phyloP scores from a whole-genome alignment of 2,113 vertebrate genomes.

The Jacana jacana region DNA sequence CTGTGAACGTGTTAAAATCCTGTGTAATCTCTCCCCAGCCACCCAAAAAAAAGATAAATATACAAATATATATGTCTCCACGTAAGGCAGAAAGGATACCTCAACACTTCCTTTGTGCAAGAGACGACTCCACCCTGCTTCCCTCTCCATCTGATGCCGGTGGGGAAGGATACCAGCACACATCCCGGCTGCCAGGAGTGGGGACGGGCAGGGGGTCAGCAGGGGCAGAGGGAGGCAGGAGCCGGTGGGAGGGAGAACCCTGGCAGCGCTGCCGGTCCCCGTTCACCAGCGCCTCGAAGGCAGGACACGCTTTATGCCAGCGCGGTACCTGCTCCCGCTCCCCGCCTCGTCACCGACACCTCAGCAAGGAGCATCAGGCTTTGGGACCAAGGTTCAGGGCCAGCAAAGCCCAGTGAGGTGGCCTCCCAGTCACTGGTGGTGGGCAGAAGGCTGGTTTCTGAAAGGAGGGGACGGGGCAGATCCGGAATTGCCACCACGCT shows the following conservation, averaged over 20 bases:
- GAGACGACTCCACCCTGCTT: slow-evolving; percentile 62
- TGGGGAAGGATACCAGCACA: slow-evolving; percentile 7
- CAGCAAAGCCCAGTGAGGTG: neutral
- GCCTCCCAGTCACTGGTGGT: accelerated
- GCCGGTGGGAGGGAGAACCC: slow-evolving; percentile 11
- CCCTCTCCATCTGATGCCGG: slow-evolving; percentile 39
- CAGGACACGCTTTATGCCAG: neutral
- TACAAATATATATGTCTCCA: slow-evolving; percentile 34
- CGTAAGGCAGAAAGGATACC: neutral
- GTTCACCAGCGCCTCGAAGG: neutral
- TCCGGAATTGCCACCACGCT: neutral
- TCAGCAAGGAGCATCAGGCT: neutral
- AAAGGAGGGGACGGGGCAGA: neutral
- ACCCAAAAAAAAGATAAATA: slow-evolving; percentile 1
- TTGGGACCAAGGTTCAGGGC: neutral
- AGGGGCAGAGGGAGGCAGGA: slow-evolving; percentile 13
- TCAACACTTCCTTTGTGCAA: slow-evolving; percentile 59
- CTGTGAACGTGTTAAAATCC: slow-evolving; percentile 39
- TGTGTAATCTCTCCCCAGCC: slow-evolving; percentile 48
- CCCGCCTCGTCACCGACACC: neutral
- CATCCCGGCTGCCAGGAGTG: neutral
- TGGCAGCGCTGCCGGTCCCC: neutral
- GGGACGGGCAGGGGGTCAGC: slow-evolving; percentile 3
- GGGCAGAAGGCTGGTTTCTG: neutral
- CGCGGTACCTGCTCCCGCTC: neutral